Evolutionary conservation across 2,888 invertebrate genomes (phyloP).

Genomic region (Noctua janthina): DNA sequence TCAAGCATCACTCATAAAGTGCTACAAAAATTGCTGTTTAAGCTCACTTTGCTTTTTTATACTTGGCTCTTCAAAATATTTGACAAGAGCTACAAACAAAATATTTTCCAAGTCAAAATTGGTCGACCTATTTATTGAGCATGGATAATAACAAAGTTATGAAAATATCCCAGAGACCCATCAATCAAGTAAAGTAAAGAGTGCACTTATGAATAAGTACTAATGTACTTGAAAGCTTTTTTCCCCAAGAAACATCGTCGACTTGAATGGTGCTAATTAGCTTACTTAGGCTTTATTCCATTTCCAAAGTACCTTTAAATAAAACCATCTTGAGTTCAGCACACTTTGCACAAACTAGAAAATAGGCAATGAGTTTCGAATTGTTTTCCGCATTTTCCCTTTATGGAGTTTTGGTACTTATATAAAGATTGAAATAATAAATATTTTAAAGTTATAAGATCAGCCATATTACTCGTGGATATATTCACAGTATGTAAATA

Average conservation of each 20-base stretch:
- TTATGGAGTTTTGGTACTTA: too few relatives aligned
- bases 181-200: not conserved
- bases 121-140: not conserved
- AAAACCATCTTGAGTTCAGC: not conserved
- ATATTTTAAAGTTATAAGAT: not conserved
- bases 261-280: not conserved
- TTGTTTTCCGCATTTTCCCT: too few relatives aligned
- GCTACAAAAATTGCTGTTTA: not conserved
- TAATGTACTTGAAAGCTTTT: not conserved
- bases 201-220: not conserved
- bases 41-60: not conserved
- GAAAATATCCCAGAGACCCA: not conserved
- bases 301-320: not conserved
- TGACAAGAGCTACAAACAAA: not conserved
- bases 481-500: too few relatives aligned
- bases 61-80: not conserved
- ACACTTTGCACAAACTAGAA: not conserved
- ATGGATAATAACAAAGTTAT: not conserved
- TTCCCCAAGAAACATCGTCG: not conserved
- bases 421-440: not conserved
- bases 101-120: not conserved
- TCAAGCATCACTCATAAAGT: constrained; percentile 28
- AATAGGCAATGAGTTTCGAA: not conserved
- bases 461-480: not conserved
- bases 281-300: not conserved